Evolutionary conservation across 2,797 vertebrate genomes (phyloP), one percentile per base, ranked within the genome.

Genomic region (Spinus olivaceus): DNA sequence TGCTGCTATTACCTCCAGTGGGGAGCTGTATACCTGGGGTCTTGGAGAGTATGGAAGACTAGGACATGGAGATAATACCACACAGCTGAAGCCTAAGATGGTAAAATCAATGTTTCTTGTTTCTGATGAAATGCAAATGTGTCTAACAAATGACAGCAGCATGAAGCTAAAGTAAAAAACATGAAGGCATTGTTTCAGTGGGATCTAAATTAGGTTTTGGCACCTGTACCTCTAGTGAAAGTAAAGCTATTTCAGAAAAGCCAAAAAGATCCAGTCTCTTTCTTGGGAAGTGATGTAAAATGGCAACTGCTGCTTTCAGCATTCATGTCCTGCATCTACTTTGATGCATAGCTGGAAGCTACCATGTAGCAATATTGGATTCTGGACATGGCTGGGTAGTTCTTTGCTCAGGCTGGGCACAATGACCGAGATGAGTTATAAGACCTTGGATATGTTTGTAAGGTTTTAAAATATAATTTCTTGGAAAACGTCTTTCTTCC

Each of bases 11-110:
- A 99, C 99, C 8, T 99, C 99, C 66, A 99, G 99, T 1, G 99
- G 99, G 28, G 99, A 99, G 42, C 98, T 99, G 63, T 99, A 99
- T 91, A 99, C 99, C 7, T 99, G 99, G 99, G 99, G 99, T n/a
- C 97, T 99, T n/a, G 99, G 99, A 23, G 99, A 99, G 77, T 99
- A 99, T 23, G 99, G 99, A 59, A 98, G 99, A 7, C 97, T 99
- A 42, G 99, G 99, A 49, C 99, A 99, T 8, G 99, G 99, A 23
- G 99, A 99, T 97, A 99, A 99, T 96, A 99, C 99, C 9, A 99
- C 99, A 6, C 99, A 99, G 91, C 98, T 99, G 71, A 98, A 99
- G 85, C 99, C 99, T 54, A 99, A 99, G 97, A 98, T 99, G 98
- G 99, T 99, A 98, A 85, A 72, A 64, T 33, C 59, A 22, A 14